These are phyloP conservation scores for Crotalus horridus DNA, from an alignment of 2,113 vertebrate genomes.

Conservation along the genomic window DNA sequence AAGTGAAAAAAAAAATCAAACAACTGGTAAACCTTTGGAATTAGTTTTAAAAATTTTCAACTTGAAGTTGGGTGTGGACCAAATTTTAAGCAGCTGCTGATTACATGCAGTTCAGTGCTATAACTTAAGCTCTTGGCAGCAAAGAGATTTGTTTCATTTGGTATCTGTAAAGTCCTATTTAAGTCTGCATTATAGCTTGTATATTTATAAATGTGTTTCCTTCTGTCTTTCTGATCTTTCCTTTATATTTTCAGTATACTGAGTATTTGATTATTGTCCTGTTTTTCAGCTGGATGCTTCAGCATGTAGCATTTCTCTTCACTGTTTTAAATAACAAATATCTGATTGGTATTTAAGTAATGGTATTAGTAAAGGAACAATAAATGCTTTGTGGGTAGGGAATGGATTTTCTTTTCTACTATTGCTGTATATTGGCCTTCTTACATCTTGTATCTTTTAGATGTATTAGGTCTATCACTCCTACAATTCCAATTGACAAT, in stretches of 20 bases:
- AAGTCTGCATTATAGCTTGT: neutral
- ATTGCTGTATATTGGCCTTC: neutral
- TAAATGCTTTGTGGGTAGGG: slow-evolving; percentile 26
- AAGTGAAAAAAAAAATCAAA: neutral
- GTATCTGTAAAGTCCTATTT: neutral
- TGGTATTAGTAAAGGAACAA: slow-evolving; percentile 40
- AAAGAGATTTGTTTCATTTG: neutral
- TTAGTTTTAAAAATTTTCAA: neutral
- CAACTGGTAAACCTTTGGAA: neutral
- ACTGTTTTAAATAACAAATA: slow-evolving; percentile 31
- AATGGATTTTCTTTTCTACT: slow-evolving; percentile 20
- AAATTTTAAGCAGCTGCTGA: neutral
- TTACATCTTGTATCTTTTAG: neutral
- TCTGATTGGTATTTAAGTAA: slow-evolving; percentile 33
- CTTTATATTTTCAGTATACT: neutral
- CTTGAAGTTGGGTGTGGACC: neutral
- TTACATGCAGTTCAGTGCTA: neutral
- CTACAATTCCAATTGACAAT: neutral
- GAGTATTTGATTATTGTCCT: slow-evolving; percentile 29
- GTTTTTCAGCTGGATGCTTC: slow-evolving; percentile 29
- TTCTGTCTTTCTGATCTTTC: neutral
- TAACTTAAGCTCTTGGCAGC: neutral
- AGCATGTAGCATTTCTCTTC: slow-evolving; percentile 42
- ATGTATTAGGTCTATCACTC: neutral
- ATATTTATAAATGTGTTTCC: slow-evolving; percentile 26